phyloP scores from a whole-genome alignment of 2,888 invertebrate species.

The Andrena minutula region DNA sequence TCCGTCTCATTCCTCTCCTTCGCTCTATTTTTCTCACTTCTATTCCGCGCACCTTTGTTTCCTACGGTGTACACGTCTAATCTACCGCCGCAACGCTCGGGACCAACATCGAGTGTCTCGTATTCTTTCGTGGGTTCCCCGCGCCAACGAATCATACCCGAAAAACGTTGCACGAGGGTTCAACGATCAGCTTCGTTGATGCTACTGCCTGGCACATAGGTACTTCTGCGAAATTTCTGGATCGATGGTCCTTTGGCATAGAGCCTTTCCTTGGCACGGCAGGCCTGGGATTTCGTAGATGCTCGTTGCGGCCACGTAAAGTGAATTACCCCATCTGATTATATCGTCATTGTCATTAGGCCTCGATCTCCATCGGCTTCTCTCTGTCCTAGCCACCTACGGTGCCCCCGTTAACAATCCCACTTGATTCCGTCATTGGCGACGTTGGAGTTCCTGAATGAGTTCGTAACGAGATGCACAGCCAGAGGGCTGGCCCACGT shows the following conservation, averaged over 20 bases:
- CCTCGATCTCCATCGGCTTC: conserved; percentile 71
- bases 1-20: conserved; percentile 50
- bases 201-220: background rate
- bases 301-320: conserved; percentile 67
- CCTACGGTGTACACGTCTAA: conserved; percentile 23
- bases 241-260: background rate
- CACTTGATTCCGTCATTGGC: conserved; percentile 83
- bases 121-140: background rate
- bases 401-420: conserved; percentile 81
- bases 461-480: conserved; percentile 84
- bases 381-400: conserved; percentile 70
- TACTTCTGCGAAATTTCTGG: background rate
- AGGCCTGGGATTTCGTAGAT: background rate
- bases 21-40: conserved; percentile 54
- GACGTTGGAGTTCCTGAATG: conserved; percentile 82
- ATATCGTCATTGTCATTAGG: conserved; percentile 73
- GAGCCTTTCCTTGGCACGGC: background rate
- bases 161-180: background rate
- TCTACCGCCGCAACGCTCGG: conserved; percentile 16
- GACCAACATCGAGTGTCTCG: conserved; percentile 3
- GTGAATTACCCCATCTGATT: conserved; percentile 73
- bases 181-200: background rate
- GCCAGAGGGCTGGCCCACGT: conserved; percentile 80
- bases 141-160: background rate
- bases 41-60: conserved; percentile 46